Conservation (phyloP, 2,888 invertebrate genomes). For the Idaea aversata region DNA sequence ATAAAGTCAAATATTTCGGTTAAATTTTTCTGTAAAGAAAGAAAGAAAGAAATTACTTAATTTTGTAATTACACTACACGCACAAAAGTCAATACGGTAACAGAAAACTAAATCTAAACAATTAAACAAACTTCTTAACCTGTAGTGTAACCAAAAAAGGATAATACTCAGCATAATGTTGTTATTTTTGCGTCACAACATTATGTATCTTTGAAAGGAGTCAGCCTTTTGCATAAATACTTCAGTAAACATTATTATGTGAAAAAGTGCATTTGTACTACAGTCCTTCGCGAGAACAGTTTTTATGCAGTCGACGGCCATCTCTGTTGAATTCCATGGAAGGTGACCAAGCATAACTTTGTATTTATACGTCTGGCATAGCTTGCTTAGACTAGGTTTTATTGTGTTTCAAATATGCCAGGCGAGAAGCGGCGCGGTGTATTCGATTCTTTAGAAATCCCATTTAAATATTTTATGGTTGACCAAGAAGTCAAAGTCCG, state of each 20-base stretch:
- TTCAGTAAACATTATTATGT: background rate
- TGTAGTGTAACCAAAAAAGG: too few relatives aligned
- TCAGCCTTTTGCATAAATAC: background rate
- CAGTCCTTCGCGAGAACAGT: background rate
- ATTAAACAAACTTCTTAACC: too few relatives aligned
- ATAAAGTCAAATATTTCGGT: background rate
- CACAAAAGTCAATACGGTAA: too few relatives aligned
- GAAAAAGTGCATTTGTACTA: background rate
- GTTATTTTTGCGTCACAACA: too few relatives aligned
- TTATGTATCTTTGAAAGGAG: background rate
- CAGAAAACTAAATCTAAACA: too few relatives aligned
- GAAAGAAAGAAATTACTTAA: too few relatives aligned
- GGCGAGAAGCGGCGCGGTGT: slow-evolving; percentile 9
- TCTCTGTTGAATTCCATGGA: background rate
- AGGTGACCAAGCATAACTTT: slow-evolving; percentile 5
- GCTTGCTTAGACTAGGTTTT: slow-evolving; percentile 14
- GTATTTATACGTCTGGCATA: slow-evolving; percentile 8
- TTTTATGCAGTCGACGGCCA: slow-evolving; percentile 2
- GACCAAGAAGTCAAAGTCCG: slow-evolving; percentile 31
- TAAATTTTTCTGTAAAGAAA: background rate
- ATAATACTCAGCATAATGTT: too few relatives aligned
- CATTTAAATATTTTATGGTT: slow-evolving; percentile 22
- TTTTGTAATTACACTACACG: too few relatives aligned
- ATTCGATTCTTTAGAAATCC: slow-evolving; percentile 6
- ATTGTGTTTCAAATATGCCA: slow-evolving; percentile 14